These are phyloP conservation scores for Stenchaetothrips biformis DNA, from an alignment of 2,888 invertebrate species.

Conservation along the genomic window DNA sequence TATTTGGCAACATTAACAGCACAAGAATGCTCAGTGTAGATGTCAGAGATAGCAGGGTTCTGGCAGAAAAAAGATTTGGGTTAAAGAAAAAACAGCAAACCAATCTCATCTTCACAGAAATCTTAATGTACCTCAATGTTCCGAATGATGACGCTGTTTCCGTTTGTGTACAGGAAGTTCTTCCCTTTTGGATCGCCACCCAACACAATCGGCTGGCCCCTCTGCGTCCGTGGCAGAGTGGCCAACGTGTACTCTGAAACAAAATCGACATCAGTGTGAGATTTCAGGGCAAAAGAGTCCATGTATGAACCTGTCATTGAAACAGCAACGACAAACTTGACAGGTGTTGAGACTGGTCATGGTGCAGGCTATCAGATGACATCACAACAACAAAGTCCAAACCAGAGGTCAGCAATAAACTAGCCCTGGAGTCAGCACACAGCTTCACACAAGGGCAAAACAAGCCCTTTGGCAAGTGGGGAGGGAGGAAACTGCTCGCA, in stretches of 20 bases:
- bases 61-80: constrained; percentile 43
- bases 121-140: constrained; percentile 73
- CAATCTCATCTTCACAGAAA: background rate
- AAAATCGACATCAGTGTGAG: background rate
- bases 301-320: background rate
- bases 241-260: background rate
- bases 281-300: background rate
- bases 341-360: background rate
- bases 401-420: too few species aligned
- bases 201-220: constrained; percentile 90
- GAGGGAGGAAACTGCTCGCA: too few species aligned
- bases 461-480: too few species aligned
- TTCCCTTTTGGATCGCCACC: constrained; percentile 96
- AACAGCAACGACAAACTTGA: background rate
- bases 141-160: constrained; percentile 95
- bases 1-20: constrained; percentile 96
- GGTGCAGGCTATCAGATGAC: too few species aligned
- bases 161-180: constrained; percentile 94
- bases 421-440: too few species aligned
- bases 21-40: constrained; percentile 96
- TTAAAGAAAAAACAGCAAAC: constrained; percentile 29
- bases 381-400: too few species aligned
- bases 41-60: constrained; percentile 89
- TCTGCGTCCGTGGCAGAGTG: constrained; percentile 79
- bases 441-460: too few species aligned